Percentiles rank a stretch among this genome's conserved stretches.
phyloP scores from a whole-genome alignment of 2,797 vertebrate species.

The Odontamblyopus rebecca region DNA sequence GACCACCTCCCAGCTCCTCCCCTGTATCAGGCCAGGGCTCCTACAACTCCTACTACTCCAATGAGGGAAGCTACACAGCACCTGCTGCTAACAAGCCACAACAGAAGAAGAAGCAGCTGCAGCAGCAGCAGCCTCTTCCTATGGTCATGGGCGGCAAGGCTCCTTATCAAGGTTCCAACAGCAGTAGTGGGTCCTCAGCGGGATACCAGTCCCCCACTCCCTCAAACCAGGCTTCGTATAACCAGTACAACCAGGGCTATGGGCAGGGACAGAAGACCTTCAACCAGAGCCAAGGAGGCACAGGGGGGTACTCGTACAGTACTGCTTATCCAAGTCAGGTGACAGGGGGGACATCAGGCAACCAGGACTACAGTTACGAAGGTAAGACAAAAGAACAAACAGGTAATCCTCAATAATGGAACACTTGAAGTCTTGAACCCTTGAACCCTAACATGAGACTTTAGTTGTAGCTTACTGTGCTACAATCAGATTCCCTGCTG shows the following conservation, averaged over 20 bases:
- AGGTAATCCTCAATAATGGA: background rate
- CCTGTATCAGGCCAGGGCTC: slow-evolving; percentile 75
- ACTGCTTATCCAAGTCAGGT: slow-evolving; percentile 89
- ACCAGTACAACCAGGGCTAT: slow-evolving; percentile 82
- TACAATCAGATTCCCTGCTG: background rate
- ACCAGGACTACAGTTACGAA: slow-evolving; percentile 89
- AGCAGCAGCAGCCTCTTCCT: slow-evolving; percentile 32
- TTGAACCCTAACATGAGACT: too few species aligned
- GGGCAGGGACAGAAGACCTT: slow-evolving; percentile 82
- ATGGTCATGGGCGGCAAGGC: slow-evolving; percentile 81
- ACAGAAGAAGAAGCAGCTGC: slow-evolving; percentile 82
- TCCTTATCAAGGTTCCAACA: slow-evolving; percentile 71
- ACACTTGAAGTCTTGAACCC: too few species aligned
- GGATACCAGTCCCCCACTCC: slow-evolving; percentile 64
- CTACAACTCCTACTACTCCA: slow-evolving; percentile 87
- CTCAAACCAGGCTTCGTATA: slow-evolving; percentile 77
- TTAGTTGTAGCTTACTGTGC: too few species aligned
- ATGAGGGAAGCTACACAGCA: slow-evolving; percentile 78
- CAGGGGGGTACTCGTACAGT: slow-evolving; percentile 83
- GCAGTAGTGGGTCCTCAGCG: slow-evolving; percentile 41
- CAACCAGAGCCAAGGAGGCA: slow-evolving; percentile 68
- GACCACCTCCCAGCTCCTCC: slow-evolving; percentile 52
- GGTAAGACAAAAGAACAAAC: slow-evolving; percentile 63
- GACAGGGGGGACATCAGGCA: slow-evolving; percentile 71
- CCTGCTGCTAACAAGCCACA: slow-evolving; percentile 72